These are phyloP conservation scores for Notarius quadriscutis DNA, from an alignment of 2,113 vertebrate genomes.

Conservation along the genomic window DNA sequence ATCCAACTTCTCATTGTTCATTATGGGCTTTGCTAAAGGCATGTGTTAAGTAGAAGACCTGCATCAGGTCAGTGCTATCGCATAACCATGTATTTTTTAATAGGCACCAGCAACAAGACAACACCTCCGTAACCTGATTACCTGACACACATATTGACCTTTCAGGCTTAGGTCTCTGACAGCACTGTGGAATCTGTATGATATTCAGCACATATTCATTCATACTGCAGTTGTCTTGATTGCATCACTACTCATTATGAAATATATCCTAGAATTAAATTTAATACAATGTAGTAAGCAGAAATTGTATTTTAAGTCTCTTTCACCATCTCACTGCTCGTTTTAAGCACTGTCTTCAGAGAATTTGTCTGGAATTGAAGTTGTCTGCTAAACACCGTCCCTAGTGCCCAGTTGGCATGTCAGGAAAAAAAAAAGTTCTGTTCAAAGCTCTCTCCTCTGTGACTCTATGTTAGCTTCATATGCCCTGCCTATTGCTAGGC, in stretches of 20 bases:
- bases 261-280: background rate
- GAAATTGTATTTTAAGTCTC: background rate
- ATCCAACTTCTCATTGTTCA: slow-evolving; percentile 24
- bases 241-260: background rate
- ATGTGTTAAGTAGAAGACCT: slow-evolving; percentile 51
- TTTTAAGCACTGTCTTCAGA: slow-evolving; percentile 38
- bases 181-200: background rate
- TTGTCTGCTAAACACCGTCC: slow-evolving; percentile 61
- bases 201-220: background rate
- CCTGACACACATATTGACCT: slow-evolving; percentile 40
- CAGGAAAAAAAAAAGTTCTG: slow-evolving; percentile 72
- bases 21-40: slow-evolving; percentile 36
- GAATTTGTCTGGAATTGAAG: slow-evolving; percentile 48
- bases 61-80: slow-evolving; percentile 67
- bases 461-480: slow-evolving; percentile 41
- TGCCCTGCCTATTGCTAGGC: slow-evolving; percentile 47
- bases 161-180: slow-evolving; percentile 16
- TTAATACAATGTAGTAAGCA: background rate
- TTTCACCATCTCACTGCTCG: background rate
- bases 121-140: slow-evolving; percentile 57
- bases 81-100: slow-evolving; percentile 72
- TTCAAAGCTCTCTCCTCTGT: slow-evolving; percentile 71
- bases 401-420: slow-evolving; percentile 66
- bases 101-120: slow-evolving; percentile 57
- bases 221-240: background rate